Conservation (phyloP, 64 coral and sea anemone genomes). For the Dendronephthya gigantea region DNA sequence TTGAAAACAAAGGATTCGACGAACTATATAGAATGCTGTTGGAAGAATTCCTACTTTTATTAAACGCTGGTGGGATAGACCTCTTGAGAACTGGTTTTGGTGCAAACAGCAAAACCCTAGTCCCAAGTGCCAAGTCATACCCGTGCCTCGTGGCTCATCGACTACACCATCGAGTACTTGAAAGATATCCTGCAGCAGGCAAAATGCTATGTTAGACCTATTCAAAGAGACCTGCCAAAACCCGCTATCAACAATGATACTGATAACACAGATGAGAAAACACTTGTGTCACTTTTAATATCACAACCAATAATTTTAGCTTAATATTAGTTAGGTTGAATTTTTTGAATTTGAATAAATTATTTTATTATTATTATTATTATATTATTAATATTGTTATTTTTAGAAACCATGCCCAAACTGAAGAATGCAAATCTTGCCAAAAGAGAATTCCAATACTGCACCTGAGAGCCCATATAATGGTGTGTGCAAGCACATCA, state of each 20-base stretch:
- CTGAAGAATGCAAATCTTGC: neutral
- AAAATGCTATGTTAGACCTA: neutral
- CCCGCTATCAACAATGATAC: neutral
- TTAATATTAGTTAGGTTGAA: neutral
- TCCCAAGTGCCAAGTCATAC: neutral
- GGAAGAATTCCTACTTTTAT: neutral
- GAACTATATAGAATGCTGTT: neutral
- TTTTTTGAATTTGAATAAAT: neutral
- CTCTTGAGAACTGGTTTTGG: conserved; percentile 5
- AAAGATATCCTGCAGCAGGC: neutral
- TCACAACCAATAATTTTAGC: too few relatives aligned
- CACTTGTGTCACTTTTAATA: neutral
- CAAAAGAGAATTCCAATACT: neutral
- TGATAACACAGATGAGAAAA: neutral
- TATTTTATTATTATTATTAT: neutral
- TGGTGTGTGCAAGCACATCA: too few relatives aligned
- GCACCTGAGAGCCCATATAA: neutral
- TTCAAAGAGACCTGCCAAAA: neutral
- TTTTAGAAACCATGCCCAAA: neutral
- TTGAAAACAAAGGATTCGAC: neutral
- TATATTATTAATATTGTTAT: neutral
- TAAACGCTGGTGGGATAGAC: neutral
- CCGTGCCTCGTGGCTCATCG: neutral
- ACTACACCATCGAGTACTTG: neutral
- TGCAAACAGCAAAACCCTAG: neutral